phyloP scores from a whole-genome alignment of 2,888 invertebrate genomes.

The Phyto melanocephala region DNA sequence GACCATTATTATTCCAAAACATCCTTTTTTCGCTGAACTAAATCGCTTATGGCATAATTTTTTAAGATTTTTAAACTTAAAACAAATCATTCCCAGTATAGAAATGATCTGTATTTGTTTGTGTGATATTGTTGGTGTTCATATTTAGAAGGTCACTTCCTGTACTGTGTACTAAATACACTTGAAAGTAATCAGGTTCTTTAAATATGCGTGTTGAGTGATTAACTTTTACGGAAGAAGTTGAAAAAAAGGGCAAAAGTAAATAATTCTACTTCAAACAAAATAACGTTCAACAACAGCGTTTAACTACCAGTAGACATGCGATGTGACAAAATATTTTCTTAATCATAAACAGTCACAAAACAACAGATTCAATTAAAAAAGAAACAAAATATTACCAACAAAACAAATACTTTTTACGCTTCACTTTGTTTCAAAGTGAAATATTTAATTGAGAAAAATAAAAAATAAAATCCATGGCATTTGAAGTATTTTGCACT shows the following conservation, averaged over 20 bases:
- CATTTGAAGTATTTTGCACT: not conserved
- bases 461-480: not conserved
- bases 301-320: conserved; percentile 1
- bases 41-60: too few relatives aligned
- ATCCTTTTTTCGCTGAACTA: too few relatives aligned
- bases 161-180: not conserved
- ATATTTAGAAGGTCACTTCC: not conserved
- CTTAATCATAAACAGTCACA: not conserved
- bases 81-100: too few relatives aligned
- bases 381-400: not conserved
- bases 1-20: too few relatives aligned
- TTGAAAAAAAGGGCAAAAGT: not conserved
- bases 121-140: not conserved
- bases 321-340: conserved; percentile 39
- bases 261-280: not conserved
- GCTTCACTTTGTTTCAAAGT: not conserved
- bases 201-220: conserved; percentile 28
- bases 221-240: conserved; percentile 10
- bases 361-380: conserved; percentile 24
- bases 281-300: not conserved
- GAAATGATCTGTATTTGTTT: not conserved
- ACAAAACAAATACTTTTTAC: too few relatives aligned
- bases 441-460: not conserved
- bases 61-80: too few relatives aligned
- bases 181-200: not conserved